A percentile compares a stretch with the other conserved stretches of the same genome.
Evolutionary conservation across 2,113 vertebrate species (phyloP).

Genomic region (Beaufortia kweichowensis): DNA sequence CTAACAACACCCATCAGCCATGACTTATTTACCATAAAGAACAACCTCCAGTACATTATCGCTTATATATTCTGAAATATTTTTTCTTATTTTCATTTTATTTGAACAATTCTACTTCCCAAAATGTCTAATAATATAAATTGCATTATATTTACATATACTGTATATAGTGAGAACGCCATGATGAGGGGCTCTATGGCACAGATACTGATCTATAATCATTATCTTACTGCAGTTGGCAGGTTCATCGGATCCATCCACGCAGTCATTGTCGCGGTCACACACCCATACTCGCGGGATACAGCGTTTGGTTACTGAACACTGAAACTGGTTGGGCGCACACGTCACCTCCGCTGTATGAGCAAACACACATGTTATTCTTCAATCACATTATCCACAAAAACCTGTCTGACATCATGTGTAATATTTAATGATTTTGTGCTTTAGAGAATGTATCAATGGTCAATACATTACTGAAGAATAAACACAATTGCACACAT

Average conservation of each 20-base stretch:
- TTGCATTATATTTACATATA: not conserved
- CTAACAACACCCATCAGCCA: too few relatives aligned
- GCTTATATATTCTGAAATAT: too few relatives aligned
- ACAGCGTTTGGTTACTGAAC: conserved; percentile 93
- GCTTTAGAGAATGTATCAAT: not conserved
- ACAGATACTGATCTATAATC: not conserved
- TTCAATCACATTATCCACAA: not conserved
- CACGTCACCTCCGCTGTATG: conserved; percentile 91
- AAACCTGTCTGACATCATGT: not conserved
- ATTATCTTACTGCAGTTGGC: conserved; percentile 93
- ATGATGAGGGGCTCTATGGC: too few relatives aligned
- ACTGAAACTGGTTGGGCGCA: conserved; percentile 98
- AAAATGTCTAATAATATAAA: too few relatives aligned
- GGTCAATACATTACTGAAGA: not conserved
- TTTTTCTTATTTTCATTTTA: too few relatives aligned
- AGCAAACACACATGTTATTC: conserved; percentile 38
- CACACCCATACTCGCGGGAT: conserved; percentile 98
- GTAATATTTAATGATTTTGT: not conserved
- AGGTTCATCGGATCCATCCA: conserved; percentile 93
- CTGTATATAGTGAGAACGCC: too few relatives aligned
- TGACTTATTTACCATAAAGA: too few relatives aligned
- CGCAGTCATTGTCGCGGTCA: conserved; percentile 95
- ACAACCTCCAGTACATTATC: too few relatives aligned
- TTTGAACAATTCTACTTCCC: too few relatives aligned
- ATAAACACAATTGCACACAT: not conserved